Evolutionary conservation across 1,140 invertebrate genomes (phyloP), one percentile per base, ranked within the genome.

Genomic region (Dufourea novaeangliae): DNA sequence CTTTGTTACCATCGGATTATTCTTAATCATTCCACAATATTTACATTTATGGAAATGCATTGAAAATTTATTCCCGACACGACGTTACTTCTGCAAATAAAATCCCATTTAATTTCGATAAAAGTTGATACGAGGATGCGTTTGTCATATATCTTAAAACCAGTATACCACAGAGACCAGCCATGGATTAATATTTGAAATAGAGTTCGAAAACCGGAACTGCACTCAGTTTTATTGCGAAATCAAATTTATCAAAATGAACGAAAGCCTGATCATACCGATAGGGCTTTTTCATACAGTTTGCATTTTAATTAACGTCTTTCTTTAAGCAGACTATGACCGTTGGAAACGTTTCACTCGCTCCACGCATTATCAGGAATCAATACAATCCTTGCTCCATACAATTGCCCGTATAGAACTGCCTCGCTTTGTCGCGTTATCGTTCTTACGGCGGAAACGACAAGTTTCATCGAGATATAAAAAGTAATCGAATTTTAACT

Each of bases 51-150:
- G 10, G n/a, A n/a, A n/a, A n/a, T 22, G 20, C 8, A 4, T 17
- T 6, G 57, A 22, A 37, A 61, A 61, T 62, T 25, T 22, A 17
- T 37, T 39, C 2, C 17, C 8, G 4, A 32, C 27, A n/a, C 34
- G 34, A 62, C 22, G 59, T 62, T 62, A 62, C 59, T 39, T 62
- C 41, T n/a, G 34, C 25, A 62, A 62, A 62, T 62, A 34, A 39
- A 62, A 39, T 25, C 59, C 20, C 59, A 22, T n/a, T 61, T 61
- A 11, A 61, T 61, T n/a, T 32, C n/a, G 20, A 37, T 37, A 20
- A 32, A 61, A 61, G 57, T 61, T n/a, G 20, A 61, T 37, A 61
- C 32, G 57, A 22, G 57, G 32, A 61, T 37, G 57, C 32, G n/a
- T 61, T 61, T 37, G 32, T 20, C n/a, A 22, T 37, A 32, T 61